These are phyloP conservation scores for Anhinga anhinga DNA, from an alignment of 2,113 vertebrate species.

Conservation along the genomic window DNA sequence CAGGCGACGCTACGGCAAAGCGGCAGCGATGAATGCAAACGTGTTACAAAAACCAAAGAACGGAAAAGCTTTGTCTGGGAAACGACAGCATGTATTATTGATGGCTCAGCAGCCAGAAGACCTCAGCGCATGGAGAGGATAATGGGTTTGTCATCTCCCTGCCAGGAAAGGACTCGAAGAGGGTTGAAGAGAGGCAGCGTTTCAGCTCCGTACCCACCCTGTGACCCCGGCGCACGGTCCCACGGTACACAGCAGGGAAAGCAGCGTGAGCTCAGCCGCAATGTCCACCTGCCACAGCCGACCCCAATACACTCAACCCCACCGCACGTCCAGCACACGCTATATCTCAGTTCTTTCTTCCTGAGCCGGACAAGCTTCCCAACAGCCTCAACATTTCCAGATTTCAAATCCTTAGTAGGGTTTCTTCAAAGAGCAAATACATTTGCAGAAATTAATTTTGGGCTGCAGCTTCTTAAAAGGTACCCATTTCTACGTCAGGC, in stretches of 20 bases:
- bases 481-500: background rate
- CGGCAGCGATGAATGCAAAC: fast-evolving
- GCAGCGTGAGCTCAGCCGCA: fast-evolving
- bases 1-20: fast-evolving
- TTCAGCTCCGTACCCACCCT: background rate
- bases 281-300: fast-evolving
- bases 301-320: background rate
- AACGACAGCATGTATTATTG: fast-evolving
- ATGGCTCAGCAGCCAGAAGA: background rate
- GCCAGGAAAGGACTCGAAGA: background rate
- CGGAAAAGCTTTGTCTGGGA: background rate
- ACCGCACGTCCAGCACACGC: fast-evolving
- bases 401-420: background rate
- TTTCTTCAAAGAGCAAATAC: background rate
- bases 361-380: background rate
- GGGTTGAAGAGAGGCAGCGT: background rate
- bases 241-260: fast-evolving
- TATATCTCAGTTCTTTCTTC: background rate
- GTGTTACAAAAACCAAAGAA: background rate
- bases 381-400: background rate
- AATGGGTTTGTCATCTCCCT: background rate
- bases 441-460: slow-evolving; percentile 7
- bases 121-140: background rate
- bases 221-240: fast-evolving
- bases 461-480: background rate